A percentile compares a stretch with the other conserved stretches of the same genome.
These are phyloP conservation scores for Notamacropus eugenii DNA, from an alignment of 2,797 vertebrate species.

Conservation along the genomic window DNA sequence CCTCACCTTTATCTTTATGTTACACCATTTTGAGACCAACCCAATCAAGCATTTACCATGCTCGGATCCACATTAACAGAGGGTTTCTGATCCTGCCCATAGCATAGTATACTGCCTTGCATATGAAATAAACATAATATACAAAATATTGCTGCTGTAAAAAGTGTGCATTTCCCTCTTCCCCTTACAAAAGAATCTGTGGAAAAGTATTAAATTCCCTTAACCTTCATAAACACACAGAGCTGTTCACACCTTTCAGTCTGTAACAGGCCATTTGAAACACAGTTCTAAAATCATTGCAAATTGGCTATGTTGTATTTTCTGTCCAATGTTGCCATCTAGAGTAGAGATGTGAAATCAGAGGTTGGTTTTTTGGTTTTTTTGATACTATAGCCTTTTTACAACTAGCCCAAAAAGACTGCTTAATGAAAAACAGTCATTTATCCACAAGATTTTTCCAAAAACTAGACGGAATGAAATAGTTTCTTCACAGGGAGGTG, in stretches of 20 bases:
- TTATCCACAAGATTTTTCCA: constrained; percentile 81
- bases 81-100: constrained; percentile 78
- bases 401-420: constrained; percentile 83
- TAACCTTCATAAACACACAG: constrained; percentile 87
- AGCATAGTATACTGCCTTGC: constrained; percentile 85
- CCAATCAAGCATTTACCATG: constrained; percentile 75
- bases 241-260: constrained; percentile 84
- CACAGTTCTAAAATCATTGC: constrained; percentile 81
- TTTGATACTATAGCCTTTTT: constrained; percentile 82
- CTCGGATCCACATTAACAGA: constrained; percentile 74
- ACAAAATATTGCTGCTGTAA: constrained; percentile 89
- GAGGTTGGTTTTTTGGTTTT: constrained; percentile 65
- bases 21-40: constrained; percentile 76
- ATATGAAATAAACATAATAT: constrained; percentile 88
- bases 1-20: constrained; percentile 67
- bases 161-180: constrained; percentile 87
- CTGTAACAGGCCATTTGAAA: constrained; percentile 86
- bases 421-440: constrained; percentile 85
- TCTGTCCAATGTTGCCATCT: constrained; percentile 91
- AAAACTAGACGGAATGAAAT: constrained; percentile 86
- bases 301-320: constrained; percentile 82
- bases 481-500: constrained; percentile 83
- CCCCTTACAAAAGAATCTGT: constrained; percentile 87
- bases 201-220: constrained; percentile 88
- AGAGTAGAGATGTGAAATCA: constrained; percentile 86